Evolutionary conservation across 1,140 invertebrate species (phyloP).

Genomic region (Nymphalis io): DNA sequence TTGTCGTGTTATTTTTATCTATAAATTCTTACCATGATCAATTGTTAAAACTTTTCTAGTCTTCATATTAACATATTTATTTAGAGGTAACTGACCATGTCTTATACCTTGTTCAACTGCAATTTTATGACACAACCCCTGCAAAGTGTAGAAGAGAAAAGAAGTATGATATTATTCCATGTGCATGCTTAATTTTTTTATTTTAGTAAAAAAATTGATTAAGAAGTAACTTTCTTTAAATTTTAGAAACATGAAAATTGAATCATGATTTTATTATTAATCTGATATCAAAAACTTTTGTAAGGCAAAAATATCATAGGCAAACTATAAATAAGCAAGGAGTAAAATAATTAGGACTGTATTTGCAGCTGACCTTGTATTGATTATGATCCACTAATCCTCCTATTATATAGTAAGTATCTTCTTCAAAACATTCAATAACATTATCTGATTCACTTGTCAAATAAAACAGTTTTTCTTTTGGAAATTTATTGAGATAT

Average conservation of each 20-base stretch:
- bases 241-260: too few species aligned
- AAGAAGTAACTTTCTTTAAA: too few species aligned
- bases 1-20: background rate
- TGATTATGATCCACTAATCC: conserved; percentile 98
- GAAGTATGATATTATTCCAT: background rate
- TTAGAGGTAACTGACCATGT: conserved; percentile 94
- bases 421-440: conserved; percentile 87
- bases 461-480: conserved; percentile 93
- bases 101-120: conserved; percentile 89
- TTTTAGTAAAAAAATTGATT: background rate
- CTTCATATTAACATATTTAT: conserved; percentile 95
- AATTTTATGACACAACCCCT: conserved; percentile 92
- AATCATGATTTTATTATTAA: too few species aligned
- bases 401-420: conserved; percentile 96
- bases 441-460: conserved; percentile 97
- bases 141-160: conserved; percentile 49
- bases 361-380: conserved; percentile 86
- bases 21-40: conserved; percentile 90
- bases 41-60: conserved; percentile 96
- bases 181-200: background rate
- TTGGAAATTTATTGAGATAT: conserved; percentile 87
- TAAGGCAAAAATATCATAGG: too few species aligned
- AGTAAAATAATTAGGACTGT: too few species aligned
- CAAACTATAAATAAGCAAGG: background rate
- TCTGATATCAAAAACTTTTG: too few species aligned